Conservation (phyloP, 2,888 invertebrate species). For the Trypoxylon attenuatum region DNA sequence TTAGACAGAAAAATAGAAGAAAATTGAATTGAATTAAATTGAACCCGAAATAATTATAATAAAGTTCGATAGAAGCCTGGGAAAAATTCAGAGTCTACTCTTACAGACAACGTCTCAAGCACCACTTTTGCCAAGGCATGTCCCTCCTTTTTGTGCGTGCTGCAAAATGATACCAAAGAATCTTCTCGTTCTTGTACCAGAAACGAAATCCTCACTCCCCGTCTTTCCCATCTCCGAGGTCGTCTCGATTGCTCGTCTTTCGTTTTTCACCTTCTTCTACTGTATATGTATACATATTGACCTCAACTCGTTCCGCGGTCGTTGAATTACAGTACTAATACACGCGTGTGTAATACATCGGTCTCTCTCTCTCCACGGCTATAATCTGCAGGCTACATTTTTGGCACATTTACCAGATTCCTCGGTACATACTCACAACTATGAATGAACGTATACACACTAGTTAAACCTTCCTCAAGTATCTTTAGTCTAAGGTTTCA, state of each 20-base stretch:
- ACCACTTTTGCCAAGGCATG: too few species aligned
- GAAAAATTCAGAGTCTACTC: too few species aligned
- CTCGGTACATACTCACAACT: slow-evolving; percentile 10
- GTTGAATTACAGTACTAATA: neutral
- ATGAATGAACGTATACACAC: slow-evolving; percentile 16
- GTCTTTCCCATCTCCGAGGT: neutral
- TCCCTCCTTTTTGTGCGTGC: slow-evolving; percentile 18
- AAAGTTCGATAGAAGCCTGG: too few species aligned
- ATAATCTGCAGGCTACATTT: neutral
- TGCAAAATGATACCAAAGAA: slow-evolving; percentile 33
- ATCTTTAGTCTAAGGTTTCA: too few species aligned
- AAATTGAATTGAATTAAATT: too few species aligned
- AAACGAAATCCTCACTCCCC: slow-evolving; percentile 5
- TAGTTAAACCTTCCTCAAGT: slow-evolving; percentile 5
- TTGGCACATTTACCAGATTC: slow-evolving; percentile 48
- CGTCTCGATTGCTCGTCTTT: neutral
- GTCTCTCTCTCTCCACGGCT: neutral
- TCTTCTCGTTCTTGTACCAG: slow-evolving; percentile 17
- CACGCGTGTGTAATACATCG: too few species aligned
- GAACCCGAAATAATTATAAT: too few species aligned
- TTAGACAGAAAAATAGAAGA: too few species aligned
- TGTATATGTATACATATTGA: neutral
- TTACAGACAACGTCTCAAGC: too few species aligned
- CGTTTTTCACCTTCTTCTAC: neutral
- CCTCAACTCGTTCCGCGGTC: neutral